These are phyloP conservation scores for Leptinotarsa defecta DNA, from an alignment of 1,140 invertebrate species.

Conservation along the genomic window DNA sequence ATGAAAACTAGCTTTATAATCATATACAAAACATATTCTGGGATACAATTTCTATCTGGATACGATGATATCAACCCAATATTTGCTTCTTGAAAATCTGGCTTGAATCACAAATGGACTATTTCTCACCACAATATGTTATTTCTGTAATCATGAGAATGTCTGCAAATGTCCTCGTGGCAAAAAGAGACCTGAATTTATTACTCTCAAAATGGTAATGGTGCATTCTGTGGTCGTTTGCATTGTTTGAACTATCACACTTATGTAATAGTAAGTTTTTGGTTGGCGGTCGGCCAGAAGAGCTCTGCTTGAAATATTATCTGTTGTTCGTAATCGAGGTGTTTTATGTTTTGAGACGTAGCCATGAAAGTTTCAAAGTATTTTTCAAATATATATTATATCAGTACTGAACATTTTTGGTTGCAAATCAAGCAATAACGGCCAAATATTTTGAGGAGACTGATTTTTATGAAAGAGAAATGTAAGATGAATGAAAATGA, in stretches of 20 bases:
- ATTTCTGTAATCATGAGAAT: neutral
- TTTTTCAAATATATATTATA: neutral
- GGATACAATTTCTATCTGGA: too few relatives aligned
- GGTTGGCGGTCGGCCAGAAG: conserved; percentile 1
- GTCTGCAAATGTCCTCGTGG: neutral
- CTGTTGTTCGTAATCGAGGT: neutral
- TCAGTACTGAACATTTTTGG: too few relatives aligned
- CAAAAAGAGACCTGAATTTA: neutral
- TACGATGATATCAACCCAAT: neutral
- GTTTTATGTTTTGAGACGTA: neutral
- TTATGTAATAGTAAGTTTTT: conserved; percentile 7
- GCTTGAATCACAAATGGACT: neutral
- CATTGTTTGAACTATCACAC: conserved; percentile 8
- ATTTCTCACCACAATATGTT: neutral
- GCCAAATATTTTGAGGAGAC: too few relatives aligned
- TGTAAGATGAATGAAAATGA: too few relatives aligned
- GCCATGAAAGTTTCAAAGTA: neutral
- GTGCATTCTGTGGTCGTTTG: conserved; percentile 7
- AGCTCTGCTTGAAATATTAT: neutral
- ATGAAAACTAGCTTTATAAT: too few relatives aligned
- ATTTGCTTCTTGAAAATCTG: neutral
- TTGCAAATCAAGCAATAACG: too few relatives aligned
- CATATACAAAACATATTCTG: too few relatives aligned
- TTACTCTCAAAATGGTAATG: conserved; percentile 3
- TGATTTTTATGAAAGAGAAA: too few relatives aligned